Percentiles rank a stretch among this genome's conserved stretches.
Conservation (phyloP, 2,888 invertebrate species). For the Polydrusus tereticollis region DNA sequence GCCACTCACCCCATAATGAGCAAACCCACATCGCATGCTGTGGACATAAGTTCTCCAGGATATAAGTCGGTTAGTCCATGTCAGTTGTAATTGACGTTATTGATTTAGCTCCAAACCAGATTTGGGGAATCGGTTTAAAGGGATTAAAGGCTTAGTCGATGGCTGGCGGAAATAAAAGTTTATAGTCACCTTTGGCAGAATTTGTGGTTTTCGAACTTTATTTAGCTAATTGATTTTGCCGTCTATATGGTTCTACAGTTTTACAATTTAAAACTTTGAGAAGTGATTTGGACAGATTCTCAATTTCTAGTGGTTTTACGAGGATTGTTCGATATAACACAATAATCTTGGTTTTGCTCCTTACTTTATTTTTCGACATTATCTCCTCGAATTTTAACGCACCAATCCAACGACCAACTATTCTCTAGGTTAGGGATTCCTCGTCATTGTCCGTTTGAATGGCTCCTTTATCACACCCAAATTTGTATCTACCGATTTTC, state of each 20-base stretch:
- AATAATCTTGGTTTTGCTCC: no score
- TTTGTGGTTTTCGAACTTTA: slow-evolving; percentile 4
- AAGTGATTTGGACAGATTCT: no score
- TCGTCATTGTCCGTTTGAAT: no score
- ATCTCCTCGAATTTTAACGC: no score
- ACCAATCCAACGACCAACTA: no score
- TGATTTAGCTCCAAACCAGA: slow-evolving; percentile 26
- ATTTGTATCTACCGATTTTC: no score
- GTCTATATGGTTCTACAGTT: no score
- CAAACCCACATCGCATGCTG: background rate
- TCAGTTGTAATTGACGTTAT: slow-evolving; percentile 35
- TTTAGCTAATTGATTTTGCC: background rate
- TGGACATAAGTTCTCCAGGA: slow-evolving; percentile 5
- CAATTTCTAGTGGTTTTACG: no score
- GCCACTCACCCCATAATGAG: background rate
- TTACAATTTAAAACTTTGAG: background rate
- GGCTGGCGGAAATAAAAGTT: slow-evolving; percentile 3
- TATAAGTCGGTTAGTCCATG: slow-evolving; percentile 33
- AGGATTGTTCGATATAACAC: no score
- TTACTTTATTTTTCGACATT: no score
- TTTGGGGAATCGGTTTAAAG: slow-evolving; percentile 18
- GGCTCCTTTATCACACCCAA: no score
- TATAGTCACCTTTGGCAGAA: slow-evolving; percentile 2
- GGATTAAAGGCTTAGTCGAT: slow-evolving; percentile 20
- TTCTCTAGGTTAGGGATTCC: no score